Base-by-base conservation (phyloP, 2,888 invertebrate species). In the Plagodis dolabraria region DNA sequence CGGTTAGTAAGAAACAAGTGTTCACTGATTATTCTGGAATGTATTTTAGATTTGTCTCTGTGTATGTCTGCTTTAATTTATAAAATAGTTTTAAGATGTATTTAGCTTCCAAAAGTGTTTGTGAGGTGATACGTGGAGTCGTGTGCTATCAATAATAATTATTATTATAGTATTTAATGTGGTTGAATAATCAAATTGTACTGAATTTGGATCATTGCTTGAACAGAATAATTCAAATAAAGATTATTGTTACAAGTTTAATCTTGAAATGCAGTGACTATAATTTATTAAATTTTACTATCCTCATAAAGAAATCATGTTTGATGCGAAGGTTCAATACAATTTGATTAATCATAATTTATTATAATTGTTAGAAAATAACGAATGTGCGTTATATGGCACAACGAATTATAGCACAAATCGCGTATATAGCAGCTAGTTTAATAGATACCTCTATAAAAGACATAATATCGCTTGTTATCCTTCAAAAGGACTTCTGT, bases 391-490 rank as follows among this genome's bases (percentile, higher is more conserved):
- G 71, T 68, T 70, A 70, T 61, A 69, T 70, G 35, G 84, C 83
- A 80, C 84, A 85, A 85, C 83, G 84, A 87, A 85, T 76, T 72
- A 76, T 76, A 79, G 79, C 81, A 85, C 86, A 83, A 86, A 77
- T 72, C 59, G 72, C 79, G 83, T 82, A 46, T 35, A 51, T 60
- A 84, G 81, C 80, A 84, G 83, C 83, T 87, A 89, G 83, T 10
- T 74, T 70, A 60, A 78, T 83, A 83, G 79, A 76, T 78, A 89
- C 85, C 88, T 89, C 86, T 80, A 80, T 77, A 84, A 88, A 89
- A 89, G 86, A 89, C 87, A 90, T 68, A 83, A 86, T 83, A 83
- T 82, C 69, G 90, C 88, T 89, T 91, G 90, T 92, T 92, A 91
- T 92, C 91, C 92, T 92, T 89, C 67, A 68, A 81, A 91, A 91